Conservation (phyloP, 1,140 invertebrate species). For the Adoxophyes honmai region DNA sequence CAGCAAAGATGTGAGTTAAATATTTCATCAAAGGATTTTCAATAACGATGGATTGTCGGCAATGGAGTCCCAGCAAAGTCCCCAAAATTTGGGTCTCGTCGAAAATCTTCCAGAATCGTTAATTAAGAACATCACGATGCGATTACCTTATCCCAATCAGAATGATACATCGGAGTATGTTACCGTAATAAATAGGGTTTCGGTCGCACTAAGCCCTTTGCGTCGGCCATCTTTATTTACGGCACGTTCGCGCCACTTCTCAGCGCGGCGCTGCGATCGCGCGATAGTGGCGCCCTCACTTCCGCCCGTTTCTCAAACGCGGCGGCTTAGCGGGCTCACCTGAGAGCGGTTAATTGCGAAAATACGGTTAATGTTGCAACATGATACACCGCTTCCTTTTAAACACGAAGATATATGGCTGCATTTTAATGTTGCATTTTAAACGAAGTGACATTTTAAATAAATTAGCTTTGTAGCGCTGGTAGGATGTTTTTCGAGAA, state of each 20-base stretch:
- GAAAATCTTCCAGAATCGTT: neutral
- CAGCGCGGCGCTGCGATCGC: slow-evolving; percentile 30
- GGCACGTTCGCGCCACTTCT: slow-evolving; percentile 51
- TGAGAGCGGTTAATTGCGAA: slow-evolving; percentile 62
- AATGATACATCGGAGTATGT: slow-evolving; percentile 17
- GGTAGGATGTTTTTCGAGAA: neutral
- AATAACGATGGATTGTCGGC: neutral
- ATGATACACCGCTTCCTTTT: slow-evolving; percentile 65
- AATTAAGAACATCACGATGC: too few species aligned
- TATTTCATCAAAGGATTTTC: neutral
- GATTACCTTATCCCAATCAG: neutral
- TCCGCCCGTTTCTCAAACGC: slow-evolving; percentile 58
- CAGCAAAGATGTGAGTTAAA: neutral
- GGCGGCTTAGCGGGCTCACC: slow-evolving; percentile 44
- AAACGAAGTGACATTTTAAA: neutral
- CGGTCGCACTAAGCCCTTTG: slow-evolving; percentile 40
- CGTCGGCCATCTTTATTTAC: slow-evolving; percentile 58
- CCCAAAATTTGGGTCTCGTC: neutral
- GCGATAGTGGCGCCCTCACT: slow-evolving; percentile 49
- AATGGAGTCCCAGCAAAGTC: neutral
- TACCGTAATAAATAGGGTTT: slow-evolving; percentile 48
- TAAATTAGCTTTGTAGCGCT: neutral
- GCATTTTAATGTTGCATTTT: slow-evolving; percentile 14
- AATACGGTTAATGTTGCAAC: slow-evolving; percentile 49
- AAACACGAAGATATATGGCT: slow-evolving; percentile 7